Percentiles rank a stretch among this genome's conserved stretches.
Conservation (phyloP, 2,113 vertebrate species). For the Mesoclemmys tuberculata region DNA sequence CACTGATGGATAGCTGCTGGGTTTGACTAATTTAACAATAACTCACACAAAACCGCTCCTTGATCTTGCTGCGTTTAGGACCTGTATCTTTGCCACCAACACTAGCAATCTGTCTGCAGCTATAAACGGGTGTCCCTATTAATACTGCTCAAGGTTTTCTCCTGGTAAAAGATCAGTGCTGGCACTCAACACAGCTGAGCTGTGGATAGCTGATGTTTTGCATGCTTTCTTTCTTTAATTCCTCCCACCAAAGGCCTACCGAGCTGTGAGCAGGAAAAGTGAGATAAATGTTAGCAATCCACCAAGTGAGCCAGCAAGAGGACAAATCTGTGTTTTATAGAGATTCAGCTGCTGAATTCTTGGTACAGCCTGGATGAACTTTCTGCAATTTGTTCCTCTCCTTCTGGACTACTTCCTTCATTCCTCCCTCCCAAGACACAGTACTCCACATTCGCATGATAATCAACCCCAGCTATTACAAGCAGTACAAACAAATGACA, state of each 20-base stretch:
- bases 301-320: background rate
- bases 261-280: background rate
- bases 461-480: slow-evolving; percentile 79
- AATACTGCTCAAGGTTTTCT: background rate
- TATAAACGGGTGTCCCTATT: background rate
- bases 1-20: fast-evolving
- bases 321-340: background rate
- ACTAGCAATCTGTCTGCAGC: background rate
- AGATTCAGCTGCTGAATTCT: background rate
- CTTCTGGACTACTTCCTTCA: background rate
- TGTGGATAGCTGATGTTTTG: background rate
- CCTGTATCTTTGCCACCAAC: background rate
- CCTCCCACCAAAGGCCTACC: background rate
- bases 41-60: background rate
- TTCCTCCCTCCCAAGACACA: background rate
- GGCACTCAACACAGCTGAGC: background rate
- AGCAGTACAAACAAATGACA: slow-evolving; percentile 89
- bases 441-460: slow-evolving; percentile 38
- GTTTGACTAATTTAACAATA: background rate
- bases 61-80: background rate
- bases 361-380: background rate
- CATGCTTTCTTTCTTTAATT: background rate
- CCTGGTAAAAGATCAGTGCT: background rate
- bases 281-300: background rate
- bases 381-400: slow-evolving; percentile 1